phyloP scores from a whole-genome alignment of 2,888 invertebrate species.

The Drosophila anomalata region DNA sequence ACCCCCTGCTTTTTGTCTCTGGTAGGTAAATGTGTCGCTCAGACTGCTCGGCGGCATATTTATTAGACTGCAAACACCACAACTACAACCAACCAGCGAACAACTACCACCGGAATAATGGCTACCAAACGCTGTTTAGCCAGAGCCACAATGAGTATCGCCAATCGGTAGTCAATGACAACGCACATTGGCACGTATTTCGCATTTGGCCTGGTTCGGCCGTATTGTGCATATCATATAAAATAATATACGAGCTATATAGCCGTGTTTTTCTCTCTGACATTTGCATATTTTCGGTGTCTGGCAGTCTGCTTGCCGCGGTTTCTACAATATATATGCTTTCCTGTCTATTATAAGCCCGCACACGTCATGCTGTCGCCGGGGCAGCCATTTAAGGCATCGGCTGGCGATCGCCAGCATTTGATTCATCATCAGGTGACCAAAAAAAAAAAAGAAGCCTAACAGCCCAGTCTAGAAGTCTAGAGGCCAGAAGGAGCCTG shows the following conservation, averaged over 20 bases:
- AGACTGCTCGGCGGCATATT: conserved; percentile 68
- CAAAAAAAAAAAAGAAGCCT: conserved; percentile 44
- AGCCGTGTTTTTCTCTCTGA: conserved; percentile 1
- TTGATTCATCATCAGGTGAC: conserved; percentile 57
- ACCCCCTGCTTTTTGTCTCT: conserved; percentile 8
- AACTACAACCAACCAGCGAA: conserved; percentile 31
- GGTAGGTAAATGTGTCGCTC: conserved; percentile 44
- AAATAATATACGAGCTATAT: conserved; percentile 15
- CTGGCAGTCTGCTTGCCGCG: conserved; percentile 18
- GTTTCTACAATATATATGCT: conserved; percentile 18
- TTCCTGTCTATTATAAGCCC: conserved; percentile 38
- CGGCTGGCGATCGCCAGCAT: conserved; percentile 22
- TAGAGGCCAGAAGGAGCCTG: conserved; percentile 1
- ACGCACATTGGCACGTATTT: conserved; percentile 52
- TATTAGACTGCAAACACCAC: conserved; percentile 57
- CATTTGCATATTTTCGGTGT: conserved; percentile 55
- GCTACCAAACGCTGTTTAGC: conserved; percentile 26
- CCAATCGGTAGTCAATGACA: conserved; percentile 49
- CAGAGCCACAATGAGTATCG: conserved; percentile 34
- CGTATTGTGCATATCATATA: conserved; percentile 37
- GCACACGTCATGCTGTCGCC: conserved; percentile 54
- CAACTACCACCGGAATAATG: conserved; percentile 23
- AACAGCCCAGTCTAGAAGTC: conserved; percentile 24
- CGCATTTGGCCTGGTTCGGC: conserved; percentile 20
- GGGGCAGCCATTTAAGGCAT: conserved; percentile 57